Evolutionary conservation across 2,888 invertebrate genomes (phyloP).

Genomic region (Pammene fasciana): DNA sequence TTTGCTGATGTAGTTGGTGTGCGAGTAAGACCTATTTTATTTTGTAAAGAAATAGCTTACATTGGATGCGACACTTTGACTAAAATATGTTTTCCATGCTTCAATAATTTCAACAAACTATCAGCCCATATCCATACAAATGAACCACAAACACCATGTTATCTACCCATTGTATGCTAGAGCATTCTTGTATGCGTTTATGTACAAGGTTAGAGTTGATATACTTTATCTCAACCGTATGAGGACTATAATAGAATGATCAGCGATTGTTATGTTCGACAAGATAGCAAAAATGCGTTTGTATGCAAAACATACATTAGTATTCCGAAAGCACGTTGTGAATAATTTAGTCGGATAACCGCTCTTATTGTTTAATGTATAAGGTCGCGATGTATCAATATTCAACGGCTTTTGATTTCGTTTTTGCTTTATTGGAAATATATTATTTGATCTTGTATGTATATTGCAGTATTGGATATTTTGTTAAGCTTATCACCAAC

Average conservation of each 20-base stretch:
- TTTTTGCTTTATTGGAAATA: slow-evolving; percentile 24
- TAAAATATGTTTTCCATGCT: neutral
- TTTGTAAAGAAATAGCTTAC: no score
- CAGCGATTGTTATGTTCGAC: slow-evolving; percentile 19
- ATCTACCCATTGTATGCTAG: slow-evolving; percentile 55
- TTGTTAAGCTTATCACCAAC: neutral
- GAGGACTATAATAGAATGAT: neutral
- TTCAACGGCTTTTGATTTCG: slow-evolving; percentile 54
- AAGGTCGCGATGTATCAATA: slow-evolving; percentile 63
- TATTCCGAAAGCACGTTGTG: slow-evolving; percentile 59
- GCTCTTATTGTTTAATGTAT: slow-evolving; percentile 36
- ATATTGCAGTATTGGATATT: neutral
- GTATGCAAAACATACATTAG: slow-evolving; percentile 74
- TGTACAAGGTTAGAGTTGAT: neutral
- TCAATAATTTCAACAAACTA: slow-evolving; percentile 12
- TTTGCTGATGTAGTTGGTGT: no score
- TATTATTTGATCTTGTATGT: slow-evolving; percentile 11
- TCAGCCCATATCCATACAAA: slow-evolving; percentile 30
- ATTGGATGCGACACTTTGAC: no score
- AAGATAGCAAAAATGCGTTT: slow-evolving; percentile 69
- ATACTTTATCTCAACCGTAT: slow-evolving; percentile 1
- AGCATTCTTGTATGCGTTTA: slow-evolving; percentile 20
- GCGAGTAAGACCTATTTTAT: no score
- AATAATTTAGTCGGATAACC: slow-evolving; percentile 36
- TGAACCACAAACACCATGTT: slow-evolving; percentile 52